These are phyloP conservation scores for Arvicanthis niloticus DNA, from an alignment of 2,113 vertebrate genomes.

Conservation along the genomic window DNA sequence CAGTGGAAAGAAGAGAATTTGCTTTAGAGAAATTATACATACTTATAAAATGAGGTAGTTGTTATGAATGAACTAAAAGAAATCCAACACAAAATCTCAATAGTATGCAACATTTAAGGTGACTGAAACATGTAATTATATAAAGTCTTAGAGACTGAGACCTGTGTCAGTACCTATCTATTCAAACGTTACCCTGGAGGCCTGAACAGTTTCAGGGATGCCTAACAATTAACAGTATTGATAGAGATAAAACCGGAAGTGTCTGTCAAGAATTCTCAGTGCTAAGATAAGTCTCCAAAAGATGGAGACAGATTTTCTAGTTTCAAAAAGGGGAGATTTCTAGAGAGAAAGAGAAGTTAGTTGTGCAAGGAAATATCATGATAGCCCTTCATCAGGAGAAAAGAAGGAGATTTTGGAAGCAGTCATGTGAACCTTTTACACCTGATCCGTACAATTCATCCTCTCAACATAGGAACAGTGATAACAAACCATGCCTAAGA, in stretches of 20 bases:
- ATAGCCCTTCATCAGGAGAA: background rate
- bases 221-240: background rate
- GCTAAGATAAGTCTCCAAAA: background rate
- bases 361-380: too few species aligned
- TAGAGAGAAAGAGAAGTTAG: background rate
- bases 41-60: background rate
- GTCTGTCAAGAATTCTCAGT: background rate
- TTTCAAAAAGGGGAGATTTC: background rate
- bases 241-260: background rate
- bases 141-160: background rate
- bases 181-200: background rate
- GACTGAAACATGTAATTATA: background rate
- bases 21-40: background rate
- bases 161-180: background rate
- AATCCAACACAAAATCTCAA: background rate
- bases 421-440: background rate
- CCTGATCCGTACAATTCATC: rapidly evolving
- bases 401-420: background rate
- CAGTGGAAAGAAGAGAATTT: background rate
- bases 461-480: background rate
- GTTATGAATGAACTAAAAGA: background rate
- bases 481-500: background rate
- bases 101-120: background rate
- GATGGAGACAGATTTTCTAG: background rate
- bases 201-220: background rate